Evolutionary conservation across 2,113 vertebrate genomes (phyloP), one percentile per base, ranked within the genome.

Genomic region (Scartelaos histophorus): DNA sequence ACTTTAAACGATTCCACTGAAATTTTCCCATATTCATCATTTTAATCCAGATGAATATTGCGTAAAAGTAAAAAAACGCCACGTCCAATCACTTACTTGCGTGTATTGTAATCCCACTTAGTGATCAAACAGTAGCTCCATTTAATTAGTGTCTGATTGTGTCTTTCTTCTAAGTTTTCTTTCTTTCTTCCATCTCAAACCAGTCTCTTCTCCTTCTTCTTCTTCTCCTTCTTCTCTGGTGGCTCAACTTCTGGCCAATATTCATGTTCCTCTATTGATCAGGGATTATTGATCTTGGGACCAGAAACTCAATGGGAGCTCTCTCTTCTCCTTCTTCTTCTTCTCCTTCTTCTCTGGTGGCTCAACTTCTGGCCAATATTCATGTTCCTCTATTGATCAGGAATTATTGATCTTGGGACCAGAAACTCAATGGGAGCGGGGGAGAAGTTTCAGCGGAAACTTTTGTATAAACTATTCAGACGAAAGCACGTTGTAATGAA

Each of bases 231-330:
- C 80, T 81, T 72, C 74, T 69, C 75, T 66, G 57, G 56, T 60
- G 34, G 29, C 61, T 64, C 73, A 46, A 84, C 73, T 88, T 79
- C 66, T 74, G 77, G 86, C 74, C 79, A 90, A 90, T 92, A 91
- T 93, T 93, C 91, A 91, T 85, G 89, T 81, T 88, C 87, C 89
- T 89, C 80, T 79, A 93, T 94, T 69, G 92, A 93, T 92, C 83
- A 87, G 80, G 22, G 51, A 68, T 74, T 86, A 93, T 93, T 89
- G 91, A 94, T 93, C 85, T n/a, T 72, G 71, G 58, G 79, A 76
- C 80, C 22, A 74, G 78, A 80, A 75, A 83, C 76, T 70, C n/a
- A n/a, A n/a, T n/a, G n/a, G n/a, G n/a, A n/a, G n/a, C n/a, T n/a
- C n/a, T n/a, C n/a, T 73, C 29, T 25, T 85, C 74, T 56, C 66